phyloP scores from a whole-genome alignment of 2,113 vertebrate species.

The Ictalurus punctatus region DNA sequence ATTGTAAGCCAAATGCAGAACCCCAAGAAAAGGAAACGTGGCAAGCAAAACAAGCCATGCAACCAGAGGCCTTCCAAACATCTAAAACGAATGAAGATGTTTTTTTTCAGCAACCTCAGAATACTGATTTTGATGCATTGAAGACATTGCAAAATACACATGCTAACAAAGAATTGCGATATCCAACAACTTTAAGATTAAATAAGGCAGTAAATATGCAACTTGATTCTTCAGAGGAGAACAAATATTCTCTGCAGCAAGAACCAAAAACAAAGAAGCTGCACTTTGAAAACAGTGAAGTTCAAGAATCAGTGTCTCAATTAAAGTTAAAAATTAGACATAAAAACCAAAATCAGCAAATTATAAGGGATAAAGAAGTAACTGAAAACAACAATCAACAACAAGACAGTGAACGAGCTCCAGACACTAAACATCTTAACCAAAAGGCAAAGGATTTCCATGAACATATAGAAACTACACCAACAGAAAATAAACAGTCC shows the following conservation, averaged over 20 bases:
- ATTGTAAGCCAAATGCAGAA: neutral
- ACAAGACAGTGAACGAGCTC: neutral
- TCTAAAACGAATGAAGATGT: neutral
- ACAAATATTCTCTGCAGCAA: neutral
- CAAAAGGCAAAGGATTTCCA: neutral
- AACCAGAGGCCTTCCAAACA: neutral
- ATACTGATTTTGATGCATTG: neutral
- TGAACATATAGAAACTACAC: neutral
- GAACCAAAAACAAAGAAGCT: slow-evolving; percentile 14
- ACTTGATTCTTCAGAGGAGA: neutral
- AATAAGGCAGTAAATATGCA: neutral
- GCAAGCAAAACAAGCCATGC: slow-evolving; percentile 11
- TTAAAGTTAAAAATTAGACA: neutral
- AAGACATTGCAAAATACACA: slow-evolving; percentile 4
- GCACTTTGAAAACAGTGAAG: slow-evolving; percentile 11
- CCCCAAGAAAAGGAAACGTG: neutral
- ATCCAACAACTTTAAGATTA: slow-evolving; percentile 7
- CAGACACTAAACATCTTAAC: neutral
- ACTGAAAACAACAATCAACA: slow-evolving; percentile 6
- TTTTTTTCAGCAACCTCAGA: neutral
- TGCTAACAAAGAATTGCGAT: slow-evolving; percentile 16
- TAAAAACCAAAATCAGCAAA: neutral
- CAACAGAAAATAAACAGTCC: slow-evolving; percentile 18
- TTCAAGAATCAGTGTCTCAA: neutral
- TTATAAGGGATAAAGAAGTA: neutral